Base-by-base conservation (phyloP, 2,113 vertebrate genomes). In the Hyperoodon ampullatus region DNA sequence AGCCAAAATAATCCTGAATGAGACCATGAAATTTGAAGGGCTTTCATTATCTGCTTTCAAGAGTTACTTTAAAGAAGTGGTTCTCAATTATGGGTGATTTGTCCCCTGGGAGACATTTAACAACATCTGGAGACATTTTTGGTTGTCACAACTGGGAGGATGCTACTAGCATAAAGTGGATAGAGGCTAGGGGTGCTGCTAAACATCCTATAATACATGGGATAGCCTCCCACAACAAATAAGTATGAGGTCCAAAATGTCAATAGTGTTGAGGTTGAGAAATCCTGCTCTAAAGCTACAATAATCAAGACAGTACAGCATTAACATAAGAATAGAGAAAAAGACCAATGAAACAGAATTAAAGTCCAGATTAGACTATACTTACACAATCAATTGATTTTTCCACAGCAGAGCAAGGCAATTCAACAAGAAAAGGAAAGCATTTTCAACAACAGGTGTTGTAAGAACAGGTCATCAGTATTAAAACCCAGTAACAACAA, bases 251-350 rank as follows among this genome's bases (percentile, higher is more conserved):
- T 10, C 58, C 63, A 35, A 91, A 71, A 63, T 60, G 63, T 72
- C 71, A 85, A 89, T 3, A 85, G 24, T 78, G 70, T 61, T 71
- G 90, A 94, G 44, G 58, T 42, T 66, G 58, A 86, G 47, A 70
- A 90, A 74, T 33, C 6, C 91, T 90, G 33, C 47, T 55, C 44
- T 94, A 80, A 94, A 82, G 47, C 84, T 88, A 83, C 47, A 95
- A 78, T 78, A 47, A 88, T 78, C 19, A 71, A 61, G 71, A 85
- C n/a, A 66, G 60, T 19, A 42, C 24, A 5, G 71, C 28, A 93
- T 42, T 66, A 89, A 61, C 23, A 18, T 60, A 60, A 72, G 77
- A 93, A 91, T 11, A 94, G 78, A 90, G 55, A 75, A 93, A 88
- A 91, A 26, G 14, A 82, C 26, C 26, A 86, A 81, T 42, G 39